phyloP scores from a whole-genome alignment of 2,797 vertebrate genomes.

The Fringilla coelebs region DNA sequence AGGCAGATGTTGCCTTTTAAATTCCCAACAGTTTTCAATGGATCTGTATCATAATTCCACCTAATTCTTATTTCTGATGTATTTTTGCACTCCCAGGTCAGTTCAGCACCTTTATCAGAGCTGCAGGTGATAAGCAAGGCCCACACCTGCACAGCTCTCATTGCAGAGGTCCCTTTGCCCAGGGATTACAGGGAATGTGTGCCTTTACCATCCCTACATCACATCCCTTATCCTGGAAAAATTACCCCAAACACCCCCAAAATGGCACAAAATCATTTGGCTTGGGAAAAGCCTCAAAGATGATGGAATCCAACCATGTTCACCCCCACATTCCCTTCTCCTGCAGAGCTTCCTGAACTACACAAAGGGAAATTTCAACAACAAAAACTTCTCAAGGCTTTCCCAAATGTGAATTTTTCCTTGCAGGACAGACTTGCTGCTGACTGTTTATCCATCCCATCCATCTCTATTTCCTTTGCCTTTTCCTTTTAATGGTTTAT shows the following conservation, averaged over 20 bases:
- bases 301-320: background rate
- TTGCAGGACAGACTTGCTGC: background rate
- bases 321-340: background rate
- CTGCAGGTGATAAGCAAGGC: background rate
- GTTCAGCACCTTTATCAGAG: background rate
- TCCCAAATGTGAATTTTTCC: background rate
- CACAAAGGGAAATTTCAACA: background rate
- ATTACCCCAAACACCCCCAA: background rate
- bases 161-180: background rate
- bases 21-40: background rate
- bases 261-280: background rate
- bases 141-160: background rate
- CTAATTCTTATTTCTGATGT: background rate
- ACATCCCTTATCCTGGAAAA: background rate
- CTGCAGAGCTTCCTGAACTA: background rate
- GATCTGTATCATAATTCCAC: background rate
- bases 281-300: accelerated
- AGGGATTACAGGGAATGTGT: accelerated
- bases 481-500: background rate
- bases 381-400: background rate
- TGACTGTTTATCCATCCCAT: background rate
- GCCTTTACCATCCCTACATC: background rate
- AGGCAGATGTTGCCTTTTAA: background rate
- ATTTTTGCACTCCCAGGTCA: background rate
- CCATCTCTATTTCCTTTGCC: background rate